Base-by-base conservation (phyloP, 2,888 invertebrate genomes). In the Eristalis intricaria region DNA sequence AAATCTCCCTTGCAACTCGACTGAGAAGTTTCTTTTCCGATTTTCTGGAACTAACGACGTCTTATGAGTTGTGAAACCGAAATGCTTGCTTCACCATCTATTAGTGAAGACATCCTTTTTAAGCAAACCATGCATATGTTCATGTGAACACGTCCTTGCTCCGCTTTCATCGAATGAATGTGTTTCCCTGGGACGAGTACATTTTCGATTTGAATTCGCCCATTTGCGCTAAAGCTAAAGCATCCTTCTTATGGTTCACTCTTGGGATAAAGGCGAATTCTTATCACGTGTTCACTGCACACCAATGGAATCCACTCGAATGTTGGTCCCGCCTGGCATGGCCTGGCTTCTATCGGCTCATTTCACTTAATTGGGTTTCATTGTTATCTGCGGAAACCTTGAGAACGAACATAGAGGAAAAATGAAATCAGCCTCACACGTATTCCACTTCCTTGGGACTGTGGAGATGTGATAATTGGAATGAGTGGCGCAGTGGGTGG, bases 271-370 rank as follows among this genome's bases (percentile, higher is more conserved):
- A 81, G 32, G 69, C 15, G 69, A 69, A 81, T 81, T 81, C 75
- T 81, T 75, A 81, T 81, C 81, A 81, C 75, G 75, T 75, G 75
- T 75, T 81, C 56, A 60, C 40, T 69, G 75, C 58, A 65, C 74
- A 38, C 63, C 65, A 80, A 22, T 74, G 64, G 69, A 26, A 56
- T 19, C 19, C 56, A 10, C 29, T 73, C 50, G 23, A 61, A 35
- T 43, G 73, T 19, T 35, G 65, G 65, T 79, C 50, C 29, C 29
- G 26, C 35, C 50, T 38, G 50, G 13, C 35, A 79, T 79, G 29
- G 22, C 60, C 32, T 79, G 38, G 19, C 50, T 50, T 50, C 58
- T 61, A 71, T 60, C 70, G 40, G 38, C 26, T 38, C 70, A 71
- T 71, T 71, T 71, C 70, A 71, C 60, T 71, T 69, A 69, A 69